Base-by-base conservation (phyloP, 35 echinoderm and acorn worm species). In the Strongylocentrotus purpuratus region DNA sequence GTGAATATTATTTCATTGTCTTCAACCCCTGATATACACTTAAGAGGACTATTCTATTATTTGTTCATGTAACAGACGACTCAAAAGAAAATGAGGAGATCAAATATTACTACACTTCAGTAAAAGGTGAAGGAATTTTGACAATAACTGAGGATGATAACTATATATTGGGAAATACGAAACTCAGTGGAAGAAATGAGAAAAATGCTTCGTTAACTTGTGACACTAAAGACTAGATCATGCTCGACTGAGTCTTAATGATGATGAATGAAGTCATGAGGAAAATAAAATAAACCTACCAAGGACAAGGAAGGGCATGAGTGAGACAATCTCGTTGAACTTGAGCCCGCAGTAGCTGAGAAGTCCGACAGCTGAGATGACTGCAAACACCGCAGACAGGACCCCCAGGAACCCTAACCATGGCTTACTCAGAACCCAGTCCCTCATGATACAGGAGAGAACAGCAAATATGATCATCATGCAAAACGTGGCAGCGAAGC, bases 351-450 rank as follows among this genome's bases (percentile, higher is more conserved):
- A 61, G 71, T 95, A 96, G 94, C 98, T 97, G 32, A 97, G 70
- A 20, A 99, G 47, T 31, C 98, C 98, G 2, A 97, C 94, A 4
- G 98, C 33, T 0, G 98, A 98, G 59, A 99, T 86, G 92, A 99
- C 96, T 45, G 97, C 96, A 48, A 99, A 95, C 31, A 94, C 97
- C 0, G 98, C 98, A 0, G 97, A 98, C 12, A 99, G 45, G 12
- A 99, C 96, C 4, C 98, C 98, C 55, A 99, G 92, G 48, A 97
- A 95, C 8, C 98, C 98, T 0, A 99, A 94, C 98, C 98, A 99
- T 14, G 98, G 98, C 85, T 99, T 99, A 61, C 98, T 99, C 0
- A 97, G 96, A 17, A 99, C 98, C 97, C 98, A 99, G 85, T 99
- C 98, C 46, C 96, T 88, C 98, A 99, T 99, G 52, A 99, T 99